Evolutionary conservation across 37 sponge, comb jelly and placozoan genomes (phyloP).

Genomic region (Agelas oroides): DNA sequence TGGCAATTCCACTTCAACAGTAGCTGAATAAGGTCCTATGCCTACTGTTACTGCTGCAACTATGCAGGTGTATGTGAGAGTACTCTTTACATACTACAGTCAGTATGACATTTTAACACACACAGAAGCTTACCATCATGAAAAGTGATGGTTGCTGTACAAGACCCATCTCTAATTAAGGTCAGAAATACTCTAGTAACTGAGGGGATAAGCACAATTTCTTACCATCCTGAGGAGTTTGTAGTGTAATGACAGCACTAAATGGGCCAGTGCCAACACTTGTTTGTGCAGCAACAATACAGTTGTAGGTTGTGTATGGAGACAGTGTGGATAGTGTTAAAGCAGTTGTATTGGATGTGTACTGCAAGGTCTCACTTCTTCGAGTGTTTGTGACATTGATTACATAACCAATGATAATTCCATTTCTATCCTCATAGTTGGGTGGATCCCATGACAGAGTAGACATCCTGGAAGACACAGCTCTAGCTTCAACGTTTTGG

Average conservation of each 20-base stretch:
- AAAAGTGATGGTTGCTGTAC: no score
- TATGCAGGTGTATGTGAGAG: no score
- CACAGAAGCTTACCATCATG: no score
- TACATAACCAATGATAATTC: constrained; percentile 21
- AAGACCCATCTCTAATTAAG: no score
- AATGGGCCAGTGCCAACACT: constrained; percentile 38
- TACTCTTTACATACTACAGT: no score
- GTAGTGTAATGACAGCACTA: neutral
- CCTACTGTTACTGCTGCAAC: no score
- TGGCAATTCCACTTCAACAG: no score
- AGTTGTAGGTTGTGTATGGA: constrained; percentile 47
- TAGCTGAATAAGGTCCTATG: no score
- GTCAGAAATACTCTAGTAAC: no score
- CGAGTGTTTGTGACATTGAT: neutral
- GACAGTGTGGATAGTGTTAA: constrained; percentile 1
- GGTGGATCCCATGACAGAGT: constrained; percentile 28
- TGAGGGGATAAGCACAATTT: no score
- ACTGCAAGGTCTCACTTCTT: neutral
- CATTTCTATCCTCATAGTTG: constrained; percentile 7
- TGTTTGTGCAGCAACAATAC: constrained; percentile 39
- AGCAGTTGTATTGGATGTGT: neutral
- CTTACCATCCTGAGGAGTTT: constrained; percentile 32
- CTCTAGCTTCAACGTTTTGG: no score
- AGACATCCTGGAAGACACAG: neutral
- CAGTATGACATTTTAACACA: no score